A percentile compares a stretch with the other conserved stretches of the same genome.
Conservation (phyloP, 2,888 invertebrate species). For the Chymomyza amoena region DNA sequence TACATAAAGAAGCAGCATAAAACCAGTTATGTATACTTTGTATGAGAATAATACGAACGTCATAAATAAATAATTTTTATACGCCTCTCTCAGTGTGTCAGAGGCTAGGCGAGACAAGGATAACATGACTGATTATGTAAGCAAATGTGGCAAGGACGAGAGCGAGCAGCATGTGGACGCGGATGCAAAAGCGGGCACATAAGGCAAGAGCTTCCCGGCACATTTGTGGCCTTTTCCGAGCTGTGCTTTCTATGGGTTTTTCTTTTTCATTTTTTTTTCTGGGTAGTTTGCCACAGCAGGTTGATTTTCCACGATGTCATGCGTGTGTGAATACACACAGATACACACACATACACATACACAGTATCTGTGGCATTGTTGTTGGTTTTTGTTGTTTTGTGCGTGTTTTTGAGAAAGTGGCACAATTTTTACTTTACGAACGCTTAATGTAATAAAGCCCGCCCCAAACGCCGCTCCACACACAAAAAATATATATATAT, state of each 20-base stretch:
- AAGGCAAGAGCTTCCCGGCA: slow-evolving; percentile 19
- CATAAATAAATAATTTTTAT: slow-evolving; percentile 62
- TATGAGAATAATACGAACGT: slow-evolving; percentile 41
- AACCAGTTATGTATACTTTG: background rate
- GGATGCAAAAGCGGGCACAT: slow-evolving; percentile 1
- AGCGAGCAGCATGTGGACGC: background rate
- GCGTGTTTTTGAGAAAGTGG: slow-evolving; percentile 67
- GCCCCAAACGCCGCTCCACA: background rate
- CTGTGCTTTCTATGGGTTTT: slow-evolving; percentile 18
- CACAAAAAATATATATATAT: background rate
- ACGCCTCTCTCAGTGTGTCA: slow-evolving; percentile 22
- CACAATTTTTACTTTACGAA: slow-evolving; percentile 72
- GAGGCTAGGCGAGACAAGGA: slow-evolving; percentile 57
- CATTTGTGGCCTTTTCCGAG: slow-evolving; percentile 26
- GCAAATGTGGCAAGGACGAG: slow-evolving; percentile 41
- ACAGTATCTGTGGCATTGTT: slow-evolving; percentile 16
- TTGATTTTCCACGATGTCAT: slow-evolving; percentile 53
- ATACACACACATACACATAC: slow-evolving; percentile 24
- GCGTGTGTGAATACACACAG: slow-evolving; percentile 29
- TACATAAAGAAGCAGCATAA: background rate
- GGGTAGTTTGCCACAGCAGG: slow-evolving; percentile 65
- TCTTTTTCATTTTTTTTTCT: slow-evolving; percentile 41
- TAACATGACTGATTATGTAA: slow-evolving; percentile 75
- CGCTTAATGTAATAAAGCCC: slow-evolving; percentile 71
- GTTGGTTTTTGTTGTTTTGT: slow-evolving; percentile 37